A percentile compares a stretch with the other conserved stretches of the same genome.
Evolutionary conservation across 2,888 invertebrate genomes (phyloP).

Genomic region (Athalia cordata): DNA sequence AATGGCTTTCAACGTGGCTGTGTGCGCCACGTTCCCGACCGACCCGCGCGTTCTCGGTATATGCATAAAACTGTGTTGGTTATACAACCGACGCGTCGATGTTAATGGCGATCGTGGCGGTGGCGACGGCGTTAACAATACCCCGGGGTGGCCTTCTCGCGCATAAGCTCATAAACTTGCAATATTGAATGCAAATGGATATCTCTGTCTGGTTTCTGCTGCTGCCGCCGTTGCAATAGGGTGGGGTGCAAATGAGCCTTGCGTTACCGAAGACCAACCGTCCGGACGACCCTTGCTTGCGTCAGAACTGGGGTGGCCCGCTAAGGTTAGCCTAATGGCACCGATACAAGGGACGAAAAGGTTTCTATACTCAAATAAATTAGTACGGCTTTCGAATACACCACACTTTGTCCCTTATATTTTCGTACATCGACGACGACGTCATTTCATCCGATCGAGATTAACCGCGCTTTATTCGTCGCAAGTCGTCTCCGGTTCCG

Average conservation of each 20-base stretch:
- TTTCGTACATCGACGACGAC: background rate
- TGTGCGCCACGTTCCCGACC: slow-evolving; percentile 21
- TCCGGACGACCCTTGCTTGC: slow-evolving; percentile 27
- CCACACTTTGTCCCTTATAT: background rate
- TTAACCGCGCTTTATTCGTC: too few relatives aligned
- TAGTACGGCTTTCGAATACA: slow-evolving; percentile 23
- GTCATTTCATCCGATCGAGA: background rate
- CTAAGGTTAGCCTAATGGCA: slow-evolving; percentile 57
- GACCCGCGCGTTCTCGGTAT: too few relatives aligned
- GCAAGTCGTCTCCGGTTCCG: too few relatives aligned
- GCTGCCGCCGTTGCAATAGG: too few relatives aligned
- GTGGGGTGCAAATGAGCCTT: slow-evolving; percentile 69
- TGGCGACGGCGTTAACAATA: slow-evolving; percentile 42
- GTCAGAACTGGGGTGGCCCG: slow-evolving; percentile 57
- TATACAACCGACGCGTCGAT: background rate
- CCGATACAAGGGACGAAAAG: slow-evolving; percentile 53
- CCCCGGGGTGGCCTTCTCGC: slow-evolving; percentile 49
- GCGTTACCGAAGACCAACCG: slow-evolving; percentile 37
- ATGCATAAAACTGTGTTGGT: background rate
- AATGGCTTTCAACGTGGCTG: slow-evolving; percentile 64
- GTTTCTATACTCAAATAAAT: slow-evolving; percentile 43
- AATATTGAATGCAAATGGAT: slow-evolving; percentile 74
- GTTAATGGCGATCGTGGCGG: background rate
- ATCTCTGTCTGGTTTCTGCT: slow-evolving; percentile 53
- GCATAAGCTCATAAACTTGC: slow-evolving; percentile 72